Percentiles rank a stretch among this genome's conserved stretches.
These are phyloP conservation scores for Lanius ludovicianus DNA, from an alignment of 2,113 vertebrate species.

Conservation along the genomic window DNA sequence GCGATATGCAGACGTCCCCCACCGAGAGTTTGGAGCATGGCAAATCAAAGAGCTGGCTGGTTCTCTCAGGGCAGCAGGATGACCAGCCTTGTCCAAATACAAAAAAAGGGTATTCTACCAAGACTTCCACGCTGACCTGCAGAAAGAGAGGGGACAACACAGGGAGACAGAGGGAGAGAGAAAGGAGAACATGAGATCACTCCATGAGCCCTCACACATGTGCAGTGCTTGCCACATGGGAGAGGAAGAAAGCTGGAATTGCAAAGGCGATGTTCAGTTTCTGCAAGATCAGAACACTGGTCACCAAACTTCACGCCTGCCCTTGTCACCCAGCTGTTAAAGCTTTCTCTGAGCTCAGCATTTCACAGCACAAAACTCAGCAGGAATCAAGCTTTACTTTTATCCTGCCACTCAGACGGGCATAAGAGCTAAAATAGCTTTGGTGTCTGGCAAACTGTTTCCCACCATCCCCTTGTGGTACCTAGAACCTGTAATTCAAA, in stretches of 20 bases:
- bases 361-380: neutral
- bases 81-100: slow-evolving; percentile 99
- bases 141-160: slow-evolving; percentile 38
- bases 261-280: neutral
- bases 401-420: neutral
- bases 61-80: slow-evolving; percentile 96
- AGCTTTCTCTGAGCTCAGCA: neutral
- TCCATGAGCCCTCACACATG: neutral
- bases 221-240: neutral
- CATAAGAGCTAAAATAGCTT: rapidly evolving
- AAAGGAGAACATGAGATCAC: slow-evolving; percentile 16
- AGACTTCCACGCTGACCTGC: slow-evolving; percentile 96
- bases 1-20: slow-evolving; percentile 98
- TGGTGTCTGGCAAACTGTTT: neutral
- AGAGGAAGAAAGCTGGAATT: neutral
- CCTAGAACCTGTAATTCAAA: neutral
- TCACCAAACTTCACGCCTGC: neutral
- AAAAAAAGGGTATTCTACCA: slow-evolving; percentile 98
- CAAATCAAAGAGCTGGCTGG: slow-evolving; percentile 94
- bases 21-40: slow-evolving; percentile 96
- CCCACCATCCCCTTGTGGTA: neutral
- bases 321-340: neutral
- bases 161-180: slow-evolving; percentile 11
- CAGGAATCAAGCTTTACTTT: neutral
- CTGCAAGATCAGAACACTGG: neutral